Evolutionary conservation across 2,797 vertebrate species (phyloP), one percentile per base, ranked within the genome.

Genomic region (Podarcis lilfordi): DNA sequence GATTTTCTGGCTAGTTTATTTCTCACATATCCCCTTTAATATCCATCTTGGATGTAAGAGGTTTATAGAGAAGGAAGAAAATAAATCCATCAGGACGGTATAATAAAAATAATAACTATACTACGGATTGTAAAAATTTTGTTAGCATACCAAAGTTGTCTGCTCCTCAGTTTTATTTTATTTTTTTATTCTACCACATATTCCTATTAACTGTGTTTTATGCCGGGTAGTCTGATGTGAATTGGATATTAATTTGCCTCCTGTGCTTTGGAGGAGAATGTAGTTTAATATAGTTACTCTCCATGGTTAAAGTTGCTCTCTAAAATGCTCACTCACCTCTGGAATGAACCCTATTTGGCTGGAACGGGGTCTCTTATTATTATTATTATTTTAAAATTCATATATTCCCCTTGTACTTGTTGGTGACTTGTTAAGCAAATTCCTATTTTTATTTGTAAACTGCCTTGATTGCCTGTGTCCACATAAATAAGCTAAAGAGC

Each of bases 241-340:
- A 90, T 85, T 80, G 64, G 84, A 80, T 92, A 86, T 94, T 95
- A 87, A 94, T 94, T 94, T 89, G 64, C 92, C 93, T 93, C 92
- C 68, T 90, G 91, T 89, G 93, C 75, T 91, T 90, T 45, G 45
- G 40, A 89, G 90, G 91, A 88, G 45, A 91, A 86, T 88, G 86
- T 40, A n/a, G 87, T 89, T 45, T 74, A 90, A 85, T 50, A 87
- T 0, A 85, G 1, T 55, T 55, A 80, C 29, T 82, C 66, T 77
- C 83, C 74, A 71, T 21, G 21, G 35, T 80, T 55, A 68, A 93
- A 45, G 32, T 66, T 19, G 80, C 13, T 88, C 82, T 85, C 4
- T 94, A 86, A 94, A 94, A 88, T 85, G 85, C 86, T 89, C 72
- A 89, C 89, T 89, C 72, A 89, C 89, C 74, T 94, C 68, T 89